Percentiles rank a stretch among this genome's conserved stretches.
Conservation (phyloP, 2,113 vertebrate genomes). For the Brachypodius melanocephalos region DNA sequence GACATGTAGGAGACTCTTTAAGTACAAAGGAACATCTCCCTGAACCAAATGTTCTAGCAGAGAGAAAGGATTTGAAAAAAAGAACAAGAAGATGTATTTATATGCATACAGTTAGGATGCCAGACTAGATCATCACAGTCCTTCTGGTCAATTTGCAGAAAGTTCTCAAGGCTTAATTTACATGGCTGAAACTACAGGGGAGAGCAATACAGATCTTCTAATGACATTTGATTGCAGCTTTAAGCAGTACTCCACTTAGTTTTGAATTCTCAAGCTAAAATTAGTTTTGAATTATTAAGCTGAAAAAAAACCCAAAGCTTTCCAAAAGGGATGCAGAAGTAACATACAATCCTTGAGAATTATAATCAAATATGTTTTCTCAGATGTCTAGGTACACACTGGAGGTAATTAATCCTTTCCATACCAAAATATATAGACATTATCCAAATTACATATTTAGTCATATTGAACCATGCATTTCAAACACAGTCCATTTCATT, state of each 20-base stretch:
- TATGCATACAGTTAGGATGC: not conserved
- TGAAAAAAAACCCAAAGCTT: not conserved
- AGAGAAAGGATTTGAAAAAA: not conserved
- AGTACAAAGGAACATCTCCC: not conserved
- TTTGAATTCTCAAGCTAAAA: not conserved
- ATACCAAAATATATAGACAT: not conserved
- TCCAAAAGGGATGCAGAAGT: not conserved
- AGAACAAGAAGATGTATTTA: not conserved
- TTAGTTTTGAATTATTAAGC: not conserved
- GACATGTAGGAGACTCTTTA: not conserved
- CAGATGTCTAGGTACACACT: not conserved
- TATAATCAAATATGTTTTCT: not conserved
- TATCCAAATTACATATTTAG: not conserved
- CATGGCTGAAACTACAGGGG: fast-evolving
- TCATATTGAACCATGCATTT: not conserved
- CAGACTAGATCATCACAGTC: not conserved
- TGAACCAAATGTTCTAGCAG: not conserved
- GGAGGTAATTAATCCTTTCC: not conserved
- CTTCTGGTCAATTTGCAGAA: not conserved
- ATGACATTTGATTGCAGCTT: not conserved
- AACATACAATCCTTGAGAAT: not conserved
- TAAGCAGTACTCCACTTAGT: not conserved
- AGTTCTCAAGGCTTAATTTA: not conserved
- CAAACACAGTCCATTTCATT: not conserved
- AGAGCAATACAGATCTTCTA: not conserved